Evolutionary conservation across 2,888 invertebrate species (phyloP).

Genomic region (Phorcus lineatus): DNA sequence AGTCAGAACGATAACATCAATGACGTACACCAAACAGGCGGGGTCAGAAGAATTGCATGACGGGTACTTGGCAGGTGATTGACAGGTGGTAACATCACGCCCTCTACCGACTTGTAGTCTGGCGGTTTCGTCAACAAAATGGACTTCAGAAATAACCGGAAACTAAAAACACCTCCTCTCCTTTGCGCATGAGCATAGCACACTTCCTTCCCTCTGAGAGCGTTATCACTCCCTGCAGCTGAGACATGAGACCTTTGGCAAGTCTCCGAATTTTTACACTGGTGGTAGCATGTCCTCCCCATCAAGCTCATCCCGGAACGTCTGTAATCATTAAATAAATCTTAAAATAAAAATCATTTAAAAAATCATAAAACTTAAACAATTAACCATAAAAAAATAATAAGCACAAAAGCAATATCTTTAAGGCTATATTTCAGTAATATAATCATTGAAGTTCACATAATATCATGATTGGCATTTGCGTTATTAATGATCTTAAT

Average conservation of each 20-base stretch:
- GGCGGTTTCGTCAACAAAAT: conserved; percentile 16
- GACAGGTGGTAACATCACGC: background rate
- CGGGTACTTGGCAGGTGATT: no score
- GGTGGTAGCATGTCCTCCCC: conserved; percentile 15
- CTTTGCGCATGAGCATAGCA: conserved; percentile 13
- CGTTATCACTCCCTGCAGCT: background rate
- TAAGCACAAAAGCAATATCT: background rate
- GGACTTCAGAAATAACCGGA: conserved; percentile 17
- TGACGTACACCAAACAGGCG: background rate
- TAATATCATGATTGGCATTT: no score
- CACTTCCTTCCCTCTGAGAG: conserved; percentile 13
- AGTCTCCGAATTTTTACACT: background rate
- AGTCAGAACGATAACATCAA: background rate
- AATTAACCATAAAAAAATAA: no score
- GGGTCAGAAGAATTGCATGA: background rate
- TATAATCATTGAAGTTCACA: background rate
- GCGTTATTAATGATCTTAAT: no score
- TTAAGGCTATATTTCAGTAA: background rate
- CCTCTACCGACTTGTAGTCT: background rate
- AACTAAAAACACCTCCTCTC: conserved; percentile 11
- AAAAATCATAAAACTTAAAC: background rate
- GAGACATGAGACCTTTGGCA: background rate
- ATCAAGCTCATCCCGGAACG: conserved; percentile 7
- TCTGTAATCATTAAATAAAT: conserved; percentile 24
- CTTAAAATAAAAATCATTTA: background rate